Evolutionary conservation across 53 echinoderm and acorn worm species (phyloP), one percentile per base, ranked within the genome.

Genomic region (Astropecten irregularis): DNA sequence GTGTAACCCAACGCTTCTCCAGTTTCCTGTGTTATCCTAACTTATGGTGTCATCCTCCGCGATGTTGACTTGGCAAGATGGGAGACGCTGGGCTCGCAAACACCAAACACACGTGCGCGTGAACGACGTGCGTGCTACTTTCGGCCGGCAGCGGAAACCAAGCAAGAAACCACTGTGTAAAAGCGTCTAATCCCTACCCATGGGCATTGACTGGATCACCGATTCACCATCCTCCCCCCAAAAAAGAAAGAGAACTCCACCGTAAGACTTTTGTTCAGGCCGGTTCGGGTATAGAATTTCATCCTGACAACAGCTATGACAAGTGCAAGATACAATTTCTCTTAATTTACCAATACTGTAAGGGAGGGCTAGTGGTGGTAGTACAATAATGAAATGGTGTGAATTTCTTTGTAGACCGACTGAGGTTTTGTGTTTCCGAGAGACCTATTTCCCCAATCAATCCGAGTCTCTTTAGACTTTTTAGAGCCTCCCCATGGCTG

Each of bases 241-340:
- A 46, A 8, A 46, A 14, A 8, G 14, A 9, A 46, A n/a, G n/a
- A n/a, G n/a, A n/a, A n/a, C n/a, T n/a, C n/a, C n/a, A n/a, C n/a
- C n/a, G n/a, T n/a, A n/a, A n/a, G n/a, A n/a, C n/a, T n/a, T n/a
- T n/a, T n/a, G n/a, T n/a, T n/a, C n/a, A n/a, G n/a, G n/a, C n/a
- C 31, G 25, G 13, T 14, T 32, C 34, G 62, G 62, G 31, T 60
- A 79, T 60, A 42, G 28, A 62, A 56, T 79, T 79, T 61, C 79
- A 14, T 16, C 47, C 14, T 20, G 62, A 79, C 79, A 79, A 60
- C 59, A 30, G 61, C 60, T 33, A 25, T 60, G 79, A 79, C 79
- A 46, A 61, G 79, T 23, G 79, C 56, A 44, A 39, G 79, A 79
- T 79, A 79, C 79, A 79, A 79, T 79, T 79, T 79, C 79, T n/a